Percentiles rank a stretch among this genome's conserved stretches.
These are phyloP conservation scores for Leptura quadrifasciata DNA, from an alignment of 2,888 invertebrate species.

Conservation along the genomic window DNA sequence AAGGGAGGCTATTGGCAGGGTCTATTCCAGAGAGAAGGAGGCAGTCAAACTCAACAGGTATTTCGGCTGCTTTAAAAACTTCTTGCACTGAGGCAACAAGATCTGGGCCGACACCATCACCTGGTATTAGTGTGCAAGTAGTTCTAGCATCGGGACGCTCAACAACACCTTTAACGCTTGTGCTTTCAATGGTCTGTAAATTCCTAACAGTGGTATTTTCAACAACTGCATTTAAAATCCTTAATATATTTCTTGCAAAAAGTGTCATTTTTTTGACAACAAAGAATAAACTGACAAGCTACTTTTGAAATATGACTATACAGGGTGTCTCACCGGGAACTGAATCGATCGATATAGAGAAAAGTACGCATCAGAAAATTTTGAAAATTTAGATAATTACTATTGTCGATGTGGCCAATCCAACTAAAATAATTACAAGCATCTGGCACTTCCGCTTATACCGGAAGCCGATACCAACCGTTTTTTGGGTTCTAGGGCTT, in stretches of 20 bases:
- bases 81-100: conserved; percentile 92
- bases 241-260: conserved; percentile 49
- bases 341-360: too few relatives aligned
- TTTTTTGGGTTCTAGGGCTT: too few relatives aligned
- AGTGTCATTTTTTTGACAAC: conserved; percentile 47
- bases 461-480: too few relatives aligned
- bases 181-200: conserved; percentile 47
- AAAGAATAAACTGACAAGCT: not conserved
- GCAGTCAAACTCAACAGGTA: conserved; percentile 97
- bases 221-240: conserved; percentile 50
- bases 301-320: too few relatives aligned
- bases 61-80: conserved; percentile 92
- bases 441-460: too few relatives aligned
- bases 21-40: conserved; percentile 95
- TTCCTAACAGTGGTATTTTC: conserved; percentile 46
- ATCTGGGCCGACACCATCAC: conserved; percentile 99
- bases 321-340: too few relatives aligned
- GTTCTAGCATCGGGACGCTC: conserved; percentile 76
- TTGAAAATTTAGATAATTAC: too few relatives aligned
- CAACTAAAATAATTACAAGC: too few relatives aligned
- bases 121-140: conserved; percentile 95
- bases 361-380: too few relatives aligned
- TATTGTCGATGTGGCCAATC: too few relatives aligned
- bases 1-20: conserved; percentile 89
- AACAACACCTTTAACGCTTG: conserved; percentile 51